Base-by-base conservation (phyloP, 2,797 vertebrate genomes). In the Helicolenus hilgendorfi region DNA sequence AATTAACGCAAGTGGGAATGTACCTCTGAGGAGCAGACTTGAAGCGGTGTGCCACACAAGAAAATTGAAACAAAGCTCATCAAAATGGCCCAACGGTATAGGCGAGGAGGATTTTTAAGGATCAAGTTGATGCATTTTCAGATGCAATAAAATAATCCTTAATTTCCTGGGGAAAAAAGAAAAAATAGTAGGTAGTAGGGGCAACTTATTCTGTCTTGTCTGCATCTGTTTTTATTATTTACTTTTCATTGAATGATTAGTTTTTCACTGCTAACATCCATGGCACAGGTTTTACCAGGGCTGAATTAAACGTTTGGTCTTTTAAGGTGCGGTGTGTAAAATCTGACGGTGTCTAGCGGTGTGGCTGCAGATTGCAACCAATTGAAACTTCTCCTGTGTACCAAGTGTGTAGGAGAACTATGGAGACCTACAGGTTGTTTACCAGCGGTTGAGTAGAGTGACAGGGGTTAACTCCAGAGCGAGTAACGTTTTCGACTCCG, bases 41-140 rank as follows among this genome's bases (percentile, higher is more conserved):
- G 11, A 85, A 78, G 62, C 31, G 13, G 27, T 45, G 49, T 64
- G 45, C 71, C 73, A 73, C 75, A 85, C 65, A 67, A 78, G 55
- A 81, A 81, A 88, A 84, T 85, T 60, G 74, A 92, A 87, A 92
- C 79, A 84, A 76, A 90, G 68, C 85, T 91, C 81, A 81, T 86
- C 70, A 81, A 72, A 92, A 82, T 22, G 18, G 35, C 41, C 65
- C 70, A n/a, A 41, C 11, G 82, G 86, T 70, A 63, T 49, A 63
- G 49, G 1, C 8, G 7, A 6, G 53, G 59, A 69, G 10, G 35
- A 53, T 58, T 71, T 79, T 72, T 59, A 22, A 75, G 29, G 35
- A 53, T 79, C 38, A 41, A 71, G 53, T 22, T 62, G 15, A 69
- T 11, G 22, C 6, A 26, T 67, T 72, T 69, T 36, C 7, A 33